Conservation (phyloP, 2,888 invertebrate genomes). For the Strigamia crassipes region DNA sequence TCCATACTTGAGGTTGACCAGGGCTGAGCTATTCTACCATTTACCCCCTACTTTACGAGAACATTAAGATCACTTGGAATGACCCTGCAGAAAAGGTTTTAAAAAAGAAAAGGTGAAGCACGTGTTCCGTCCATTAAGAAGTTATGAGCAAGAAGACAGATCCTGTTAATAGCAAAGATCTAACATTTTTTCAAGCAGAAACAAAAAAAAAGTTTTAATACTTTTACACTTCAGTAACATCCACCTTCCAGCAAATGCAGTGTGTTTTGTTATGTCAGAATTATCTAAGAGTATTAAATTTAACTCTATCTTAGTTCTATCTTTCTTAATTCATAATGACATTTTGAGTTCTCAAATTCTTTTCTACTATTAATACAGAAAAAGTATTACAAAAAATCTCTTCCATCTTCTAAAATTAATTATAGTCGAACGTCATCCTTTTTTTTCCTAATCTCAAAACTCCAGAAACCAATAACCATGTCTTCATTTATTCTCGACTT, state of each 20-base stretch:
- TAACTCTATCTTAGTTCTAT: too few relatives aligned
- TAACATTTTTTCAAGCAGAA: background rate
- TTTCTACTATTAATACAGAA: background rate
- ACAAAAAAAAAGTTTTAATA: background rate
- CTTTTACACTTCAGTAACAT: too few relatives aligned
- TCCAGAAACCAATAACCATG: background rate
- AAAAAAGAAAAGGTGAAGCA: slow-evolving; percentile 4
- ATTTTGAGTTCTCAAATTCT: background rate
- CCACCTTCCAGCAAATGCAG: too few relatives aligned
- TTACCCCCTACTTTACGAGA: slow-evolving; percentile 17
- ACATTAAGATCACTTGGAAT: slow-evolving; percentile 18
- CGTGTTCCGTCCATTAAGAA: background rate
- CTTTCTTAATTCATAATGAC: background rate
- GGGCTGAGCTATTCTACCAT: slow-evolving; percentile 11
- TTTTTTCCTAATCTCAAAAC: too few relatives aligned
- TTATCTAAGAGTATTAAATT: too few relatives aligned
- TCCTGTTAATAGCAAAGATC: background rate
- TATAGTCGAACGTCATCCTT: background rate
- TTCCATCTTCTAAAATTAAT: background rate
- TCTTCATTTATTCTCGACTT: background rate
- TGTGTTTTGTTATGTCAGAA: too few relatives aligned
- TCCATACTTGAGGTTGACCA: slow-evolving; percentile 14
- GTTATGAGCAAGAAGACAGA: slow-evolving; percentile 10
- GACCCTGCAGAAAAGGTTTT: background rate
- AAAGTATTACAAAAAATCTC: background rate